Conservation (phyloP, 2,797 vertebrate species). For the Mycteria americana region DNA sequence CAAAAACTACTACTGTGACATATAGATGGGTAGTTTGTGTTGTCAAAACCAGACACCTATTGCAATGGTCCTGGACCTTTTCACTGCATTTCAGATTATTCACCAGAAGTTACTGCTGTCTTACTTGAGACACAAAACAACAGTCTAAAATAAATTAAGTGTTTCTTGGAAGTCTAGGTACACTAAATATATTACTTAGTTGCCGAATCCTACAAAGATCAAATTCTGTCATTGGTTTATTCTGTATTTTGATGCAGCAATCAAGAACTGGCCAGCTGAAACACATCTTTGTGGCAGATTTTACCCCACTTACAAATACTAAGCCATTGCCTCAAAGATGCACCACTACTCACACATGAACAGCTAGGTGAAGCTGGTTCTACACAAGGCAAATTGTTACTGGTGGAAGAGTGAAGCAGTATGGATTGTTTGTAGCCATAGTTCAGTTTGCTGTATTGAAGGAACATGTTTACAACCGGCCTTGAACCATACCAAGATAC, state of each 20-base stretch:
- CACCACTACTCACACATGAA: not conserved
- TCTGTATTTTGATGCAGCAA: not conserved
- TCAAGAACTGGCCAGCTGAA: not conserved
- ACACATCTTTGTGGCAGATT: not conserved
- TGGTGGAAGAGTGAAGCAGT: not conserved
- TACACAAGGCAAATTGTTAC: not conserved
- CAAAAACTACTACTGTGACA: not conserved
- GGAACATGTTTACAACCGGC: not conserved
- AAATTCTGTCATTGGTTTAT: not conserved
- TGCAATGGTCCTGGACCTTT: not conserved
- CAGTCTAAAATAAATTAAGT: not conserved
- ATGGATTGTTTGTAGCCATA: not conserved
- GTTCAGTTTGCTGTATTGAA: not conserved
- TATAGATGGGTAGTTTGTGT: rapidly evolving
- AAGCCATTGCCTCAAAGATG: not conserved
- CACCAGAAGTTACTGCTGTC: not conserved
- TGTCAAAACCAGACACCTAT: not conserved
- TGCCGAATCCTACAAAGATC: not conserved
- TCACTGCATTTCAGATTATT: not conserved
- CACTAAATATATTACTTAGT: not conserved
- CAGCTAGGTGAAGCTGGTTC: not conserved
- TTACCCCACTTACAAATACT: not conserved
- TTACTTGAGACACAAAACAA: not conserved
- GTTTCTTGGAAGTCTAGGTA: not conserved
- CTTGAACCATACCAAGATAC: not conserved